Evolutionary conservation across 2,797 vertebrate species (phyloP).

Genomic region (Lerista edwardsae): DNA sequence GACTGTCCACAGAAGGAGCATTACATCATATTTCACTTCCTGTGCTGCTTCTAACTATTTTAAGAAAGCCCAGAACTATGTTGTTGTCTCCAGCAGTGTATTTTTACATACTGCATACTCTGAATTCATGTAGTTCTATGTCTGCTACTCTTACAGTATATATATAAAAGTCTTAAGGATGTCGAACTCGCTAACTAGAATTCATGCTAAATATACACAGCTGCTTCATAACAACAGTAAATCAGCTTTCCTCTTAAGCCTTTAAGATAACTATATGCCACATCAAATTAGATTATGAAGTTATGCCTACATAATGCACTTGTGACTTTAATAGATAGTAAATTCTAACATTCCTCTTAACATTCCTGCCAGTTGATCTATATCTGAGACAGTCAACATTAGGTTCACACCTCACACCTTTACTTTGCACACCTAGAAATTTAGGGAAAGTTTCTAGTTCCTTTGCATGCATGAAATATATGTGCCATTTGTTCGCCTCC

Average conservation of each 20-base stretch:
- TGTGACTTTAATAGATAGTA: slow-evolving; percentile 20
- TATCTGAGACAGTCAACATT: background rate
- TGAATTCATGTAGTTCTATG: slow-evolving; percentile 51
- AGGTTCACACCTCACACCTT: background rate
- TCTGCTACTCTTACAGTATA: slow-evolving; percentile 5
- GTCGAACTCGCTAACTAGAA: slow-evolving; percentile 46
- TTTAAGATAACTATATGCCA: slow-evolving; percentile 40
- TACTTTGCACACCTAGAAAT: background rate
- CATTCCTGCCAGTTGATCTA: background rate
- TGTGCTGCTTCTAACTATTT: slow-evolving; percentile 52
- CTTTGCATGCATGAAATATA: background rate
- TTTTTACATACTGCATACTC: slow-evolving; percentile 50
- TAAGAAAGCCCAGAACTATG: slow-evolving; percentile 38
- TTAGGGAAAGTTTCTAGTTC: background rate
- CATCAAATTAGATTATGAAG: slow-evolving; percentile 36
- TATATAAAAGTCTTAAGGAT: slow-evolving; percentile 38
- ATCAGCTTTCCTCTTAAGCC: slow-evolving; percentile 13
- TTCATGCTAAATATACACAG: slow-evolving; percentile 51
- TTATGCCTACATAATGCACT: slow-evolving; percentile 19
- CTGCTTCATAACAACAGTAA: slow-evolving; percentile 46
- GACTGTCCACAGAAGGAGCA: slow-evolving; percentile 23
- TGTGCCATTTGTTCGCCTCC: background rate
- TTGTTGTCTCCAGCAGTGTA: slow-evolving; percentile 33
- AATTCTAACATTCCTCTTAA: slow-evolving; percentile 13
- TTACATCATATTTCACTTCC: slow-evolving; percentile 47